Evolutionary conservation across 2,113 vertebrate genomes (phyloP).

Genomic region (Boulengeromyrus knoepffleri): DNA sequence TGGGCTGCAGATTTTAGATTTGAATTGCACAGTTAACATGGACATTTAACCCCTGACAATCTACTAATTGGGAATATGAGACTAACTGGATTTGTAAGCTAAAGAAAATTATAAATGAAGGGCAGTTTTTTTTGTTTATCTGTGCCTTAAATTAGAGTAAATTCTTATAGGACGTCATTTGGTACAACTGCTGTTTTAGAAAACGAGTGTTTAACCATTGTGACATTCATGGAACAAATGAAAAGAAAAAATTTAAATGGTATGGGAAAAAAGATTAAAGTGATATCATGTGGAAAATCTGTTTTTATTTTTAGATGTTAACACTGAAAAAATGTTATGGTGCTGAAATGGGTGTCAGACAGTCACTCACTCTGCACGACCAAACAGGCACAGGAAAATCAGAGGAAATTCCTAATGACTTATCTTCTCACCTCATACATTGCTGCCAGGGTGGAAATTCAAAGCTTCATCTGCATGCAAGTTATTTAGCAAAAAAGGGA

Average conservation of each 20-base stretch:
- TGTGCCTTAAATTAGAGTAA: not conserved
- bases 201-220: not conserved
- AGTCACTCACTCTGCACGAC: not conserved
- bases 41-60: not conserved
- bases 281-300: not conserved
- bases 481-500: not conserved
- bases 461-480: not conserved
- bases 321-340: not conserved
- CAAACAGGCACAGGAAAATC: not conserved
- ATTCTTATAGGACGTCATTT: not conserved
- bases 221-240: not conserved
- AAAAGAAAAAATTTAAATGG: not conserved
- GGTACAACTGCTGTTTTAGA: not conserved
- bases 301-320: not conserved
- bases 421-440: not conserved
- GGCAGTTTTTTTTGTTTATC: not conserved
- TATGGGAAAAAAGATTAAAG: not conserved
- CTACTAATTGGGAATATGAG: not conserved
- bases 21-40: not conserved
- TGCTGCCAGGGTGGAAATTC: not conserved
- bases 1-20: not conserved
- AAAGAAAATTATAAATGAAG: not conserved
- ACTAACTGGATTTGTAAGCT: not conserved
- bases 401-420: not conserved
- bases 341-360: not conserved